Percentiles rank a stretch among this genome's conserved stretches.
Conservation (phyloP, 2,888 invertebrate genomes). For the Peribatodes rhomboidaria region DNA sequence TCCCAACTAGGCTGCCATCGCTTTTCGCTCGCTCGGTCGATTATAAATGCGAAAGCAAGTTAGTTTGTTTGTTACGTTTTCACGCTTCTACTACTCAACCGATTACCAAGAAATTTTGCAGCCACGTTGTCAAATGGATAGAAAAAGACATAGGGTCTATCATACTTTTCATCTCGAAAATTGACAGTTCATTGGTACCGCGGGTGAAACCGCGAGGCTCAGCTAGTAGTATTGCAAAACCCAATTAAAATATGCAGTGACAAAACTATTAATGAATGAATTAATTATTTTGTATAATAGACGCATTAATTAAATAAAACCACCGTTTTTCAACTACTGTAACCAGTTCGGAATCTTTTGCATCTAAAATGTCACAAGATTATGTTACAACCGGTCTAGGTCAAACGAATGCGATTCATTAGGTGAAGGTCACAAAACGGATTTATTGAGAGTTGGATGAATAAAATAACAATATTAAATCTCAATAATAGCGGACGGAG, state of each 20-base stretch:
- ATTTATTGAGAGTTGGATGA: not conserved
- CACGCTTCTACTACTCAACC: too few species aligned
- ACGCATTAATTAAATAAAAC: constrained; percentile 2
- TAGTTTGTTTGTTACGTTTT: too few species aligned
- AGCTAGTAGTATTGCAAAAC: too few species aligned
- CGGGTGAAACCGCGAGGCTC: too few species aligned
- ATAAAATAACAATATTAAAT: constrained; percentile 16
- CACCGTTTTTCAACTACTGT: not conserved
- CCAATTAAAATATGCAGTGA: not conserved
- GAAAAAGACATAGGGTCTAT: too few species aligned
- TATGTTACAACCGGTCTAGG: constrained; percentile 24
- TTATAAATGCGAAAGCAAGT: too few species aligned
- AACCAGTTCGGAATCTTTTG: constrained; percentile 27
- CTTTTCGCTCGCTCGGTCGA: too few species aligned
- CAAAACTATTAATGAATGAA: not conserved
- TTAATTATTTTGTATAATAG: not conserved
- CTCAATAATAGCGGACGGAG: not conserved
- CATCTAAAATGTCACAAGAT: constrained; percentile 30
- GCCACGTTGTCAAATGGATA: too few species aligned
- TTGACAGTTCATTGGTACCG: too few species aligned
- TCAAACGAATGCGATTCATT: constrained; percentile 26
- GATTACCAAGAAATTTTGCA: too few species aligned
- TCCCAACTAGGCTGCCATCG: too few species aligned
- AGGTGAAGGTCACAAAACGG: constrained; percentile 33
- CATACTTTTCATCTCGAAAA: too few species aligned